phyloP scores from a whole-genome alignment of 2,113 vertebrate genomes.

The Pomatostomus ruficeps region DNA sequence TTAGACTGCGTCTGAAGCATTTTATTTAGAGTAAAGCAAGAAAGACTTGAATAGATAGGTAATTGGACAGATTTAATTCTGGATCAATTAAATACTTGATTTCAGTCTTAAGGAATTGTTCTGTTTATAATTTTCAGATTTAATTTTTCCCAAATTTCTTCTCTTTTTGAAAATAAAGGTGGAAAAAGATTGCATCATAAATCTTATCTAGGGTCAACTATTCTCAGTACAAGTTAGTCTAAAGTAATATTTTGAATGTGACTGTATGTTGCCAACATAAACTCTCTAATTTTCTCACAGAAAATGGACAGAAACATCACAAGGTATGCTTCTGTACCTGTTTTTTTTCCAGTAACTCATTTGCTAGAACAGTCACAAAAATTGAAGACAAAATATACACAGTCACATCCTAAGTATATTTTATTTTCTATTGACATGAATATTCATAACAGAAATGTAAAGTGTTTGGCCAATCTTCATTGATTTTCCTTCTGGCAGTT shows the following conservation, averaged over 20 bases:
- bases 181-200: not conserved
- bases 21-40: not conserved
- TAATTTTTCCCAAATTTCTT: not conserved
- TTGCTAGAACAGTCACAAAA: not conserved
- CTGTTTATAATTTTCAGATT: not conserved
- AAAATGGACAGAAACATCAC: not conserved
- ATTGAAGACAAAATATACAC: not conserved
- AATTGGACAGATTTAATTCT: not conserved
- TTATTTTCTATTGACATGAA: not conserved
- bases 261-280: not conserved
- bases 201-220: fast-evolving
- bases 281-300: not conserved
- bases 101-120: not conserved
- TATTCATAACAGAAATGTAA: not conserved
- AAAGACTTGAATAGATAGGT: not conserved
- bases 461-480: not conserved
- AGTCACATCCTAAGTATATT: not conserved
- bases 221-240: not conserved
- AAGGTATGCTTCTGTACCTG: not conserved
- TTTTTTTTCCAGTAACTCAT: fast-evolving
- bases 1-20: not conserved
- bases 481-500: not conserved
- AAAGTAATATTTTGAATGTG: not conserved
- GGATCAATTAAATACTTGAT: not conserved
- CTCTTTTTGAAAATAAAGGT: not conserved